Evolutionary conservation across 2,797 vertebrate genomes (phyloP).

Genomic region (Siniperca scherzeri): DNA sequence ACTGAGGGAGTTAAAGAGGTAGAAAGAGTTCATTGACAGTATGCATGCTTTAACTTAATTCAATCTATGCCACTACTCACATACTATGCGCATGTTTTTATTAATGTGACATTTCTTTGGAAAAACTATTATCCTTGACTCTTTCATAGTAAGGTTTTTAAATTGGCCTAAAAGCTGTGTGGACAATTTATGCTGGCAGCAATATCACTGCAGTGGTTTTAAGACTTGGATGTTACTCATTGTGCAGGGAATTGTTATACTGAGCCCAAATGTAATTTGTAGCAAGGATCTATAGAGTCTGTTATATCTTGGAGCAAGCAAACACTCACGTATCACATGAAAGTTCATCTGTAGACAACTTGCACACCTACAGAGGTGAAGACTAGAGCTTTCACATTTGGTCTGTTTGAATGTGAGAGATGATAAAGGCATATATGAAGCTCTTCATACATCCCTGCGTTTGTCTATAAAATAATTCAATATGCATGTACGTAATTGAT

Average conservation of each 20-base stretch:
- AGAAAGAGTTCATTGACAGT: neutral
- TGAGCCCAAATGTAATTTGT: slow-evolving; percentile 14
- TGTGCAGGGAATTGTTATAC: slow-evolving; percentile 1
- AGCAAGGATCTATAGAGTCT: slow-evolving; percentile 11
- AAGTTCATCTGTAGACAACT: neutral
- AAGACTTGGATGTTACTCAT: slow-evolving; percentile 32
- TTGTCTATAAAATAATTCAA: neutral
- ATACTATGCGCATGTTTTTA: slow-evolving; percentile 11
- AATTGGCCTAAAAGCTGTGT: slow-evolving; percentile 41
- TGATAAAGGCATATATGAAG: neutral
- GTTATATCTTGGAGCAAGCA: neutral
- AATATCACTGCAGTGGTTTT: slow-evolving; percentile 26
- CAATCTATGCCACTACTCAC: slow-evolving; percentile 6
- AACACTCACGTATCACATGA: neutral
- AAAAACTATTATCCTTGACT: slow-evolving; percentile 44
- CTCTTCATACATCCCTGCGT: neutral
- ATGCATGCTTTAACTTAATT: slow-evolving; percentile 10
- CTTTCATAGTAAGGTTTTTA: slow-evolving; percentile 27
- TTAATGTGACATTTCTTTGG: slow-evolving; percentile 45
- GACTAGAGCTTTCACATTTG: neutral
- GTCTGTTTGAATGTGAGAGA: neutral
- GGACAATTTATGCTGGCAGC: slow-evolving; percentile 44
- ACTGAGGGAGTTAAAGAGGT: neutral
- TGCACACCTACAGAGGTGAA: neutral
- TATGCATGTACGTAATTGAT: neutral